Evolutionary conservation across 2,888 invertebrate genomes (phyloP), one percentile per base, ranked within the genome.

Genomic region (Pristionchus entomophagus): DNA sequence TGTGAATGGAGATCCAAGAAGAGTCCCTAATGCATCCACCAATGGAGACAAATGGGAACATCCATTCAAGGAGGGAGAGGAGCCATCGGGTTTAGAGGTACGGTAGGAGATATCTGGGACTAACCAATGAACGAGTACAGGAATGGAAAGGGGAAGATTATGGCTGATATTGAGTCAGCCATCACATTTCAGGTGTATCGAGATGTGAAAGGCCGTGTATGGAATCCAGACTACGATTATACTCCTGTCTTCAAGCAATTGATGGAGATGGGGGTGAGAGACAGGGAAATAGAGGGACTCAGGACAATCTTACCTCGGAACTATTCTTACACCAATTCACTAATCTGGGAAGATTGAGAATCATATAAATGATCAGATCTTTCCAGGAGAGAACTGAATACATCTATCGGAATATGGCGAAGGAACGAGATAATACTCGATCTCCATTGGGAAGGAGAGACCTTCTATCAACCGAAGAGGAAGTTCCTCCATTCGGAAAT

Each of bases 1-100:
- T 69, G 69, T 69, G 6, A 69, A 2, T 38, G 69, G 69, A 38
- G 69, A 69, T 69, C 69, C 69, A 35, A 29, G 22, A n/a, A 69
- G 69, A 69, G 38, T 41, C 38, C 69, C 69, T 19, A 69, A 69
- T 69, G 38, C 38, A 69, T 69, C 69, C 26, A 69, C 69, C 4
- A 69, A n/a, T 0, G 69, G 69, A 69, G 35, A 35, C 19, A 35
- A 69, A 69, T 69, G 69, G 69, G 38, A 69, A 22, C 8, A 41
- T 38, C 35, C 38, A 41, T 69, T 38, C 22, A n/a, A 41, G 22
- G 69, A 69, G 22, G 69, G 69, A 35, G 69, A 38, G 12, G 69
- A 6, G n/a, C 69, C 69, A 35, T 10, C n/a, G 8, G 69, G 69
- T 22, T 38, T 69, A 38, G 69, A 69, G 69, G 69, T 69, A 3